Conservation (phyloP, 2,797 vertebrate genomes). For the Psittacula echo region DNA sequence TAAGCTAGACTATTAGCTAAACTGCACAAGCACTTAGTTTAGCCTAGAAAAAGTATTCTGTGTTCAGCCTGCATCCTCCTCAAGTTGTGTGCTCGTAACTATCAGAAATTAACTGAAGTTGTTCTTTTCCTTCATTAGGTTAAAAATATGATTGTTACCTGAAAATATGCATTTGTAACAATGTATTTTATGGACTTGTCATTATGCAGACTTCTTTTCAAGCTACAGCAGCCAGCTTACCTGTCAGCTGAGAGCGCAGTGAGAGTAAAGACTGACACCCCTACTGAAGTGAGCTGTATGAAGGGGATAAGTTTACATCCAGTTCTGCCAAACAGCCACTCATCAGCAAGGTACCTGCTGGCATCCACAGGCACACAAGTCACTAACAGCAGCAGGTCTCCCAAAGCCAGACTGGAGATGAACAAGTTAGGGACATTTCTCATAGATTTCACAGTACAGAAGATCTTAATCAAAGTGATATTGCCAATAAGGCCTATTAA, state of each 20-base stretch:
- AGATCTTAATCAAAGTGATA: slow-evolving; percentile 93
- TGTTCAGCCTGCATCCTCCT: background rate
- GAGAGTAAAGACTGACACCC: slow-evolving; percentile 97
- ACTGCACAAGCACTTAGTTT: background rate
- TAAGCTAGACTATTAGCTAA: background rate
- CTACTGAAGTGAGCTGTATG: slow-evolving; percentile 96
- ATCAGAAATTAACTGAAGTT: background rate
- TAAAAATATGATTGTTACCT: background rate
- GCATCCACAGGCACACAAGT: slow-evolving; percentile 96
- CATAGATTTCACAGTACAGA: slow-evolving; percentile 90
- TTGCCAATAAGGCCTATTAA: slow-evolving; percentile 91
- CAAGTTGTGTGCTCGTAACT: background rate
- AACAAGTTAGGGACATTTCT: slow-evolving; percentile 93
- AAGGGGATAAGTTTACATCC: slow-evolving; percentile 97
- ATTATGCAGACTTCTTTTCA: background rate
- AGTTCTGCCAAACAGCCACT: slow-evolving; percentile 93
- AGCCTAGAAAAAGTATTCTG: background rate
- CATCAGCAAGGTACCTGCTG: slow-evolving; percentile 90
- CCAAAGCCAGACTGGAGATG: slow-evolving; percentile 93
- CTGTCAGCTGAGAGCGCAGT: slow-evolving; percentile 96
- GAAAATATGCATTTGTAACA: background rate
- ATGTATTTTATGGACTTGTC: background rate
- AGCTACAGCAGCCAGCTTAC: slow-evolving; percentile 76
- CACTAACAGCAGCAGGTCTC: slow-evolving; percentile 91
- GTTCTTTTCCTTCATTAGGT: background rate